Conservation (phyloP, 2,888 invertebrate species). For the Phytoseiulus persimilis region DNA sequence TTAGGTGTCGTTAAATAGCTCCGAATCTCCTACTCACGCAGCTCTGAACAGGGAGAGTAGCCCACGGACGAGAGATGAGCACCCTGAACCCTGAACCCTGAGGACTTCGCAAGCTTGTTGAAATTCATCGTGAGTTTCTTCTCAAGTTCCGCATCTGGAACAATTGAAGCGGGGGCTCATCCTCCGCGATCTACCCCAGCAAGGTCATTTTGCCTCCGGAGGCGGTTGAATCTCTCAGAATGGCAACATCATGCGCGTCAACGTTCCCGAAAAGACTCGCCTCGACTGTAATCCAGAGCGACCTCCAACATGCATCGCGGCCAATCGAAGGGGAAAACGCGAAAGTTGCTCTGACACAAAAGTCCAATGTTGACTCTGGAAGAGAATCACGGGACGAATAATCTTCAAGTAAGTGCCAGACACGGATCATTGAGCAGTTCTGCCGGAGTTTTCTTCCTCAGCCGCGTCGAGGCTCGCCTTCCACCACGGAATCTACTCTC, state of each 20-base stretch:
- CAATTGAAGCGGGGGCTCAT: neutral
- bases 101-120: neutral
- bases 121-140: neutral
- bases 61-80: conserved; percentile 9
- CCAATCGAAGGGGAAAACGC: conserved; percentile 32
- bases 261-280: neutral
- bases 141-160: neutral
- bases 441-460: too few relatives aligned
- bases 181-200: neutral
- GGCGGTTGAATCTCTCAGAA: too few relatives aligned
- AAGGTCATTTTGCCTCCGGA: too few relatives aligned
- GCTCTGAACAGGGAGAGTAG: neutral
- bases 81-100: neutral
- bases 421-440: neutral
- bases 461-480: too few relatives aligned
- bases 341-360: conserved; percentile 14
- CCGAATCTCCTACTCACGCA: neutral
- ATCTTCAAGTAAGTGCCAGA: neutral
- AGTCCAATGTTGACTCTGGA: neutral
- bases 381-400: neutral
- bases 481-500: too few relatives aligned
- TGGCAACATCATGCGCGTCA: too few relatives aligned
- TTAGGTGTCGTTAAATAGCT: neutral
- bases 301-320: conserved; percentile 14
- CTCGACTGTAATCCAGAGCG: neutral